Percentiles rank a stretch among this genome's conserved stretches.
Evolutionary conservation across 2,113 vertebrate species (phyloP).

Genomic region (Tragelaphus buxtoni): DNA sequence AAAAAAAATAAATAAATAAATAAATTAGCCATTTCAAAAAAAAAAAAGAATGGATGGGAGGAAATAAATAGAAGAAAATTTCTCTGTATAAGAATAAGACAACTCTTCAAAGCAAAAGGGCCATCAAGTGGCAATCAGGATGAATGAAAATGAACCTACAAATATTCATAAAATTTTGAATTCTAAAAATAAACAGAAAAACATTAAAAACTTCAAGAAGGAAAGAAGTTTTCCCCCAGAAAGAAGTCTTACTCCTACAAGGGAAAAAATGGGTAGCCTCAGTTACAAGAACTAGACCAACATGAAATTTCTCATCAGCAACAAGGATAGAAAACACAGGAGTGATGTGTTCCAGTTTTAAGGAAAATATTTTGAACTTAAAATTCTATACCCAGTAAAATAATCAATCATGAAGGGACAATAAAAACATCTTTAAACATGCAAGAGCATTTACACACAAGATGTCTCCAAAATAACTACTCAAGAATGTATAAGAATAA

Average conservation of each 20-base stretch:
- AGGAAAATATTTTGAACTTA: neutral
- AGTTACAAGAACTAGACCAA: slow-evolving; percentile 1
- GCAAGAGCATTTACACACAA: neutral
- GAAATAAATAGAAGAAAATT: neutral
- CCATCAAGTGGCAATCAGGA: neutral
- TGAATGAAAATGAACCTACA: neutral
- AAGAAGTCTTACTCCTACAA: neutral
- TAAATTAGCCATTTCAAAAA: neutral
- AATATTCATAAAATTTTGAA: neutral
- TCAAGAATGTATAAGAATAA: neutral
- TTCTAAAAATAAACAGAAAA: neutral
- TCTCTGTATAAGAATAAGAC: neutral
- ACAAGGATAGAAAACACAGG: neutral
- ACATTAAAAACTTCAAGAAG: neutral
- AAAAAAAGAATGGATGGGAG: neutral
- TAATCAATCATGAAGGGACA: neutral
- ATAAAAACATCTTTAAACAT: neutral
- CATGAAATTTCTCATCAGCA: slow-evolving; percentile 14
- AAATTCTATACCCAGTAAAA: neutral
- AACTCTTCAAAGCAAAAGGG: neutral
- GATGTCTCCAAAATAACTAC: neutral
- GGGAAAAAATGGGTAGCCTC: neutral
- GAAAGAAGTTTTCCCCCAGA: neutral
- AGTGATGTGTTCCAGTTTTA: neutral
- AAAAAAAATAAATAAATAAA: too few species aligned